These are phyloP conservation scores for Clarias batrachus DNA, from an alignment of 2,113 vertebrate species.

Conservation along the genomic window DNA sequence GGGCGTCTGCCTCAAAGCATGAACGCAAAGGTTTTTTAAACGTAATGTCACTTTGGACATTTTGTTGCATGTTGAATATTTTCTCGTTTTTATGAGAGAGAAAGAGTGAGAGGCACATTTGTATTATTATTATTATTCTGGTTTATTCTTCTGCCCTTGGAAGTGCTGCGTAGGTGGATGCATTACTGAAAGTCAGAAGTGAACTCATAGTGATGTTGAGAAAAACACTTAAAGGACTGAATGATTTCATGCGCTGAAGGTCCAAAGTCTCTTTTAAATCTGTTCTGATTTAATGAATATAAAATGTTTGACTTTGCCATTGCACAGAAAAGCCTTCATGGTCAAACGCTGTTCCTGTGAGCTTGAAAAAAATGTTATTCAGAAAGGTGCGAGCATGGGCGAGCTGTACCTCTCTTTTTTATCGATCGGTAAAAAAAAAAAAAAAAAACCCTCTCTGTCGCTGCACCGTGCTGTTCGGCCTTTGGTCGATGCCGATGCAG, in stretches of 20 bases:
- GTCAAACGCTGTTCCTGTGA: constrained; percentile 11
- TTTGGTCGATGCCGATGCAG: constrained; percentile 31
- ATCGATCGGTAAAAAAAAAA: constrained; percentile 2
- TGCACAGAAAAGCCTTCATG: constrained; percentile 32
- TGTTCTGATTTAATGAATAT: constrained; percentile 5
- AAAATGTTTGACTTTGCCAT: constrained; percentile 8
- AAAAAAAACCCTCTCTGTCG: background rate
- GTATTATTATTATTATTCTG: constrained; percentile 11
- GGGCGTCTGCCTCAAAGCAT: too few relatives aligned
- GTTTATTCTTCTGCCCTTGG: constrained; percentile 11
- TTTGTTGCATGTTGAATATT: background rate
- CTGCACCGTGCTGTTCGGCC: constrained; percentile 18
- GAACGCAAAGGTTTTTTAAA: too few relatives aligned
- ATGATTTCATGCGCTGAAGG: background rate
- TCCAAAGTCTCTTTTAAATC: background rate
- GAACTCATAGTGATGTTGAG: background rate
- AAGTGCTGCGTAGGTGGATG: constrained; percentile 12
- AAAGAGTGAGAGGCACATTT: background rate
- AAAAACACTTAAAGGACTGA: background rate
- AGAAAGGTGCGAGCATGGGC: background rate
- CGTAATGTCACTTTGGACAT: background rate
- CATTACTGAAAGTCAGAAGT: constrained; percentile 26
- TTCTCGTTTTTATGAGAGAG: background rate
- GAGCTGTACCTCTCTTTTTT: constrained; percentile 1
- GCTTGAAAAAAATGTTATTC: constrained; percentile 20